Percentiles rank a stretch among this genome's conserved stretches.
Conservation (phyloP, 2,888 invertebrate genomes). For the Scaptomyza parva region DNA sequence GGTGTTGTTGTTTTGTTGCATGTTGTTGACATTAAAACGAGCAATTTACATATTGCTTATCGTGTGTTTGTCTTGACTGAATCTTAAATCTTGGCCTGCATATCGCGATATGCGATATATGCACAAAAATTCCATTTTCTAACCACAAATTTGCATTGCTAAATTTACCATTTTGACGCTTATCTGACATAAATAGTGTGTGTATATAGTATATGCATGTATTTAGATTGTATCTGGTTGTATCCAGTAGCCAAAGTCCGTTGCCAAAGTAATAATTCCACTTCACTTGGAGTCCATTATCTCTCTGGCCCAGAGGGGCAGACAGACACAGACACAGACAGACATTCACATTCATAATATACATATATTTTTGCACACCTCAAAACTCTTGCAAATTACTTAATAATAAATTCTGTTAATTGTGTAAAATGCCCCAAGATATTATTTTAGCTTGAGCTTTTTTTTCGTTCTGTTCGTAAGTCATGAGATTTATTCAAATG, state of each 20-base stretch:
- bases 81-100: conserved; percentile 41
- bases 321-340: conserved; percentile 31
- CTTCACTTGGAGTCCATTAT: conserved; percentile 16
- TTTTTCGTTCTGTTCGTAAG: too few relatives aligned
- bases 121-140: conserved; percentile 33
- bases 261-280: conserved; percentile 45
- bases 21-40: conserved; percentile 48
- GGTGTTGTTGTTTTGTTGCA: background rate
- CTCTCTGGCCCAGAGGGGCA: conserved; percentile 38
- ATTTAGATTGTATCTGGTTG: background rate
- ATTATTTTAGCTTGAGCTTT: background rate
- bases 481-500: background rate
- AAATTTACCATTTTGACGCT: conserved; percentile 44
- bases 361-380: conserved; percentile 41
- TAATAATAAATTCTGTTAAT: conserved; percentile 58
- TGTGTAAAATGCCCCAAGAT: conserved; percentile 27
- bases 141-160: conserved; percentile 68
- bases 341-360: too few relatives aligned
- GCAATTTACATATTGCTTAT: conserved; percentile 49
- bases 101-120: conserved; percentile 39
- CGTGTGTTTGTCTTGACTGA: conserved; percentile 33
- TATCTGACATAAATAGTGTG: conserved; percentile 58
- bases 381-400: conserved; percentile 62
- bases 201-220: background rate
- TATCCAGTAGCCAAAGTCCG: conserved; percentile 32